phyloP scores from a whole-genome alignment of 92 coral and sea anemone species.

The Paramuricea clavata region DNA sequence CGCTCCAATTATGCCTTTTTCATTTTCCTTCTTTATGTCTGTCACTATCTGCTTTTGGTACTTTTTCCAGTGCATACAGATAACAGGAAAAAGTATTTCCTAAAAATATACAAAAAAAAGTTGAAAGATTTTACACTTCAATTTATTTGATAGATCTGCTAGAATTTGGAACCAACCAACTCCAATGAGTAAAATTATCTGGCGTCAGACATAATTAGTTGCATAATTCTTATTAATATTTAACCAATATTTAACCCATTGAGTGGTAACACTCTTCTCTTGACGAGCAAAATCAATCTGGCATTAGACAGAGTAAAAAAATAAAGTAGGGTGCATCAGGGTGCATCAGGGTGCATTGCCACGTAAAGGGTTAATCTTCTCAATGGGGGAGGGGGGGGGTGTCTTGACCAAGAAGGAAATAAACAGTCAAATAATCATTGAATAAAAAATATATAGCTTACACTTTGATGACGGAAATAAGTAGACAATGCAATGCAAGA shows the following conservation, averaged over 20 bases:
- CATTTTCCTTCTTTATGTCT: neutral
- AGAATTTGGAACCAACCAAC: neutral
- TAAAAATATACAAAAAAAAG: neutral
- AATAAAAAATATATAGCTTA: neutral
- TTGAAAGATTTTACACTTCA: neutral
- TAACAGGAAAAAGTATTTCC: constrained; percentile 9
- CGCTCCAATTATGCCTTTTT: neutral
- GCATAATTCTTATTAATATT: too few relatives aligned
- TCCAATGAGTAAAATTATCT: neutral
- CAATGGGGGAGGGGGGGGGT: too few relatives aligned
- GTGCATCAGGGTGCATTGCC: too few relatives aligned
- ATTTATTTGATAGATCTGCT: neutral
- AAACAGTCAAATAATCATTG: neutral
- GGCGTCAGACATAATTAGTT: too few relatives aligned
- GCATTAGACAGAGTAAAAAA: too few relatives aligned
- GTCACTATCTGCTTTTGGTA: constrained; percentile 7
- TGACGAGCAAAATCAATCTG: too few relatives aligned
- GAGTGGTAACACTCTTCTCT: too few relatives aligned
- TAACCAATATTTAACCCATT: too few relatives aligned
- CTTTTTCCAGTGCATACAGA: constrained; percentile 4
- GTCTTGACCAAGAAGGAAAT: too few relatives aligned
- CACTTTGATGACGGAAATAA: neutral
- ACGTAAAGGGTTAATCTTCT: too few relatives aligned
- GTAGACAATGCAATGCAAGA: neutral
- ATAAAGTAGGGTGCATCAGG: too few relatives aligned